phyloP scores from a whole-genome alignment of 2,888 invertebrate genomes.

The Branchinecta sandiegonensis region DNA sequence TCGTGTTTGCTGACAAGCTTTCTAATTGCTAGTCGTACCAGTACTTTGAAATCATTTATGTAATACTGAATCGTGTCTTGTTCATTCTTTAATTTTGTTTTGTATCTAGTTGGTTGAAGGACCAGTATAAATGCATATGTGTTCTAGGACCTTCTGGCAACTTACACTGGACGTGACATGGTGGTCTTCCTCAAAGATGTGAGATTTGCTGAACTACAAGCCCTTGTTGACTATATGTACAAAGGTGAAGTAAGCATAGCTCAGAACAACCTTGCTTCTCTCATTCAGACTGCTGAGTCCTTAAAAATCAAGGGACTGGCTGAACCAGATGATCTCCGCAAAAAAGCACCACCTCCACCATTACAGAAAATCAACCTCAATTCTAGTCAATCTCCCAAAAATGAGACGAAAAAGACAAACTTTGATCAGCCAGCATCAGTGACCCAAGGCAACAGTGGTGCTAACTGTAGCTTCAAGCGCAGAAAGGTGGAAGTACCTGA shows the following conservation, averaged over 20 bases:
- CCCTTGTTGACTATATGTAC: conserved; percentile 12
- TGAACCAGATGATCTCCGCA: conserved; percentile 14
- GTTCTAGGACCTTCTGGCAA: conserved; percentile 14
- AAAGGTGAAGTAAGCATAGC: conserved; percentile 16
- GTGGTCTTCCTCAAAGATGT: conserved; percentile 15
- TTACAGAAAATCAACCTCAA: not conserved
- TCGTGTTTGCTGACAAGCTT: too few species aligned
- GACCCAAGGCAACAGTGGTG: not conserved
- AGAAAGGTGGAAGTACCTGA: conserved; percentile 12
- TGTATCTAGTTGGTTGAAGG: too few species aligned
- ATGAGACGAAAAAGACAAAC: not conserved
- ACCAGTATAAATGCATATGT: too few species aligned
- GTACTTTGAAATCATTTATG: too few species aligned
- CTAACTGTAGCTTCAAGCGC: not conserved
- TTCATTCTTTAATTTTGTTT: too few species aligned
- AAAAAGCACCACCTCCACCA: not conserved
- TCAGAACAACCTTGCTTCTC: conserved; percentile 7
- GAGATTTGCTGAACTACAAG: not conserved
- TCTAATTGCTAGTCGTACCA: too few species aligned
- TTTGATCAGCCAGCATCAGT: not conserved
- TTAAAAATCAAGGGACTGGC: conserved; percentile 12
- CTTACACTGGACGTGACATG: conserved; percentile 15
- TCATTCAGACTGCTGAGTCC: conserved; percentile 3
- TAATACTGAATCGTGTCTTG: too few species aligned
- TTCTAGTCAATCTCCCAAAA: conserved; percentile 13